phyloP scores from a whole-genome alignment of 2,113 vertebrate genomes.

The Procapra przewalskii region DNA sequence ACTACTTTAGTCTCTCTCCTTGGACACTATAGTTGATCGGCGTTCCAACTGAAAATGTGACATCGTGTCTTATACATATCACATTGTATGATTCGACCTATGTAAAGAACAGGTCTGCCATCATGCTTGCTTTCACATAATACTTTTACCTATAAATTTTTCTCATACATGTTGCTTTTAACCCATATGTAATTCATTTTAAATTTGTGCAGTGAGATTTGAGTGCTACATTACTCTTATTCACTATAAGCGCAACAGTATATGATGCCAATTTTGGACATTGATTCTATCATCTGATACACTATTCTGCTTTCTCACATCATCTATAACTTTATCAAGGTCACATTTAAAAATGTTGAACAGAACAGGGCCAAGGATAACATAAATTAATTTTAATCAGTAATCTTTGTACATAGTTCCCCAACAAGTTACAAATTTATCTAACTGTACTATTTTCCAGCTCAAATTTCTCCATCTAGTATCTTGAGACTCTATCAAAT shows the following conservation, averaged over 20 bases:
- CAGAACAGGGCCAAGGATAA: not conserved
- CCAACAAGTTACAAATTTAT: not conserved
- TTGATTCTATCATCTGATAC: not conserved
- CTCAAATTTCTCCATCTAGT: not conserved
- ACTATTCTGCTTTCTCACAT: not conserved
- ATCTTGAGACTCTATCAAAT: not conserved
- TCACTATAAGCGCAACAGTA: not conserved
- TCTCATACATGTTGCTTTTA: slow-evolving; percentile 17
- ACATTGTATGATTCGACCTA: not conserved
- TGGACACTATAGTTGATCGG: not conserved
- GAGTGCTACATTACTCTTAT: not conserved
- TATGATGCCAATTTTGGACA: not conserved
- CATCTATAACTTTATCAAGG: not conserved
- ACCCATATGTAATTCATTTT: not conserved
- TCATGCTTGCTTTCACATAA: not conserved
- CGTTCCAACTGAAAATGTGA: not conserved
- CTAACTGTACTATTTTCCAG: not conserved
- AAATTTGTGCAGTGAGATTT: not conserved
- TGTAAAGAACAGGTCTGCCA: not conserved
- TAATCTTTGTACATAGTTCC: not conserved
- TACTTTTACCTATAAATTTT: not conserved
- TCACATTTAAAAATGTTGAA: not conserved
- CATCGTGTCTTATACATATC: not conserved
- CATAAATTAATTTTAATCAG: slow-evolving; percentile 1
- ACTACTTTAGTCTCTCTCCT: not conserved